These are phyloP conservation scores for Nannospalax galili DNA, from an alignment of 2,113 vertebrate genomes.

Conservation along the genomic window DNA sequence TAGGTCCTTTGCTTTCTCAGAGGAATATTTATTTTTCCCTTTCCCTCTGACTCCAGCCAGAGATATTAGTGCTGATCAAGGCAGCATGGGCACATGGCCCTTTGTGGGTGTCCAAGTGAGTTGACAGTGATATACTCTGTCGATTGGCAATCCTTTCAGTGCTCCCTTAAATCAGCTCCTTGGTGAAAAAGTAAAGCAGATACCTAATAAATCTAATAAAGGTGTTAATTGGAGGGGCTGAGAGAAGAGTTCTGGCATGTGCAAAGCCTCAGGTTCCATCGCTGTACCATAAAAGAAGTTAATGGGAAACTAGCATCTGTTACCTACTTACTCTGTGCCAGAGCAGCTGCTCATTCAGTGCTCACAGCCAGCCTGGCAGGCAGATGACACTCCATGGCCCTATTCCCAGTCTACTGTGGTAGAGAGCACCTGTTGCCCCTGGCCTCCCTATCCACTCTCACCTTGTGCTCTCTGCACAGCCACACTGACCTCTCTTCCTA, in stretches of 20 bases:
- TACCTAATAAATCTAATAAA: not conserved
- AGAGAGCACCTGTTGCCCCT: not conserved
- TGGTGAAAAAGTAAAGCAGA: not conserved
- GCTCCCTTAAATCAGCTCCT: not conserved
- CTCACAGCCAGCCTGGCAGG: not conserved
- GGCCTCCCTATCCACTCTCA: not conserved
- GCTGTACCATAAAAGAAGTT: not conserved
- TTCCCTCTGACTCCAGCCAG: not conserved
- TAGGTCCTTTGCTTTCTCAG: not conserved
- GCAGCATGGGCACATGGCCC: not conserved
- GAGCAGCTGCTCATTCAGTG: fast-evolving
- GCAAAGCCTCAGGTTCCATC: not conserved
- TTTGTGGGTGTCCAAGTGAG: not conserved
- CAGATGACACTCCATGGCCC: not conserved
- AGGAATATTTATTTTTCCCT: not conserved
- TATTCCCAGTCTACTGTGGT: not conserved
- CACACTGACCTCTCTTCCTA: not conserved
- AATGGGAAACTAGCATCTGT: not conserved
- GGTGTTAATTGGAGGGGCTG: not conserved
- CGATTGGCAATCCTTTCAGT: not conserved
- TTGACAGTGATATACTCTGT: not conserved
- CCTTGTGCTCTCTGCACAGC: fast-evolving
- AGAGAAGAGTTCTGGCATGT: not conserved
- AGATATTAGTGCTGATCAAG: fast-evolving
- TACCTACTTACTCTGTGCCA: too few species aligned